A percentile compares a stretch with the other conserved stretches of the same genome.
phyloP scores from a whole-genome alignment of 1,140 invertebrate species.

The Micrasema minimum region DNA sequence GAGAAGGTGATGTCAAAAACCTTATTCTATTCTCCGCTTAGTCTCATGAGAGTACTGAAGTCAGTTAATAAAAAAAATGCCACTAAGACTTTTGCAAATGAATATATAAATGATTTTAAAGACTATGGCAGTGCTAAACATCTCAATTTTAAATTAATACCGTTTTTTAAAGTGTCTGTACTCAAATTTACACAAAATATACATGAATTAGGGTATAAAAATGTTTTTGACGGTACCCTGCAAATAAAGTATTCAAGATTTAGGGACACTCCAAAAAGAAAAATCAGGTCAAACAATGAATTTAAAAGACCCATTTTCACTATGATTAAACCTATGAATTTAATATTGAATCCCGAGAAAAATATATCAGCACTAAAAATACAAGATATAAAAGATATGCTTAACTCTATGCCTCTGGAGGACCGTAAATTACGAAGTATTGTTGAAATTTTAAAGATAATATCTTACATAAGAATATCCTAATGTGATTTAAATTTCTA shows the following conservation, averaged over 20 bases:
- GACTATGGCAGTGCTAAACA: not conserved
- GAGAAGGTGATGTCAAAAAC: not conserved
- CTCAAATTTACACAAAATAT: slow-evolving; percentile 1
- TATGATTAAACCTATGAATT: too few species aligned
- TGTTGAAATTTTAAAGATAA: too few species aligned
- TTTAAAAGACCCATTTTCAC: too few species aligned
- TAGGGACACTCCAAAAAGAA: not conserved
- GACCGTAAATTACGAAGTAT: too few species aligned
- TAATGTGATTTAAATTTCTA: too few species aligned
- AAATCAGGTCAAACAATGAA: too few species aligned
- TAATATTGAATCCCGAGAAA: too few species aligned
- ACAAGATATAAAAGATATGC: too few species aligned
- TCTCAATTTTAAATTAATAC: not conserved
- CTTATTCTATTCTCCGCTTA: slow-evolving; percentile 1
- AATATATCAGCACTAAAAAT: too few species aligned
- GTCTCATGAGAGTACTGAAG: not conserved
- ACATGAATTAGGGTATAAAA: not conserved
- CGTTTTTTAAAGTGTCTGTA: not conserved
- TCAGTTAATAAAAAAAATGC: not conserved
- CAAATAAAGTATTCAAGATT: not conserved
- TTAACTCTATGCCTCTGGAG: too few species aligned
- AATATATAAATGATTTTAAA: not conserved
- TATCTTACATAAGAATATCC: too few species aligned
- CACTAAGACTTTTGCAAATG: not conserved
- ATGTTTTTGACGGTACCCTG: not conserved